Percentiles rank a stretch among this genome's conserved stretches.
Evolutionary conservation across 2,113 vertebrate species (phyloP).

Genomic region (Raja brachyura): DNA sequence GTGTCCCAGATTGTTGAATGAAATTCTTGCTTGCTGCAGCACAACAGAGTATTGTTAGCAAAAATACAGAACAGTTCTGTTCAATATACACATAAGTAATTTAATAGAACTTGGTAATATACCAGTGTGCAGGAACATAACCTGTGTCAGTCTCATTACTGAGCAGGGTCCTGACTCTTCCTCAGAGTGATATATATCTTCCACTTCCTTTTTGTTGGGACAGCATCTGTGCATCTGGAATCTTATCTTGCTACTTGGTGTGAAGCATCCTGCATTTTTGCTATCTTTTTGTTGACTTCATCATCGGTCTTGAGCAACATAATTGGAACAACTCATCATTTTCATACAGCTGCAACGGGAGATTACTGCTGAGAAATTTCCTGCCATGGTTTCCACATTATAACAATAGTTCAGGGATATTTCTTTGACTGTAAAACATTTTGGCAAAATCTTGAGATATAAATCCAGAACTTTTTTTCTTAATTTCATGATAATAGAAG

Average conservation of each 20-base stretch:
- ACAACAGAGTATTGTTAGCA: too few relatives aligned
- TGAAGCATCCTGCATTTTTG: too few relatives aligned
- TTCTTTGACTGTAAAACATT: neutral
- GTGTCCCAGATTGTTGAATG: too few relatives aligned
- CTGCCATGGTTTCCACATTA: neutral
- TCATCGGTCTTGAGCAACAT: neutral
- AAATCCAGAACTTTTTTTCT: neutral
- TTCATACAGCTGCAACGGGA: neutral
- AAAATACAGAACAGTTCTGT: too few relatives aligned
- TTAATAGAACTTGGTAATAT: neutral
- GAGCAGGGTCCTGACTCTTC: neutral
- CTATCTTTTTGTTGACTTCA: too few relatives aligned
- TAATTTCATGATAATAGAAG: neutral
- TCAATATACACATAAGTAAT: neutral
- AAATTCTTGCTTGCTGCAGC: too few relatives aligned
- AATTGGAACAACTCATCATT: neutral
- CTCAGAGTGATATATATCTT: neutral
- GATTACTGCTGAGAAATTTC: neutral
- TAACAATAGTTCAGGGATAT: neutral
- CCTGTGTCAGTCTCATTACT: neutral
- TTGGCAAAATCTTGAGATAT: neutral
- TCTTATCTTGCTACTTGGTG: too few relatives aligned
- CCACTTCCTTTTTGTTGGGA: neutral
- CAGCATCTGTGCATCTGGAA: too few relatives aligned
- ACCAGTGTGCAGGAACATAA: neutral